Conservation (phyloP, 2,113 vertebrate species). For the Nerophis ophidion region DNA sequence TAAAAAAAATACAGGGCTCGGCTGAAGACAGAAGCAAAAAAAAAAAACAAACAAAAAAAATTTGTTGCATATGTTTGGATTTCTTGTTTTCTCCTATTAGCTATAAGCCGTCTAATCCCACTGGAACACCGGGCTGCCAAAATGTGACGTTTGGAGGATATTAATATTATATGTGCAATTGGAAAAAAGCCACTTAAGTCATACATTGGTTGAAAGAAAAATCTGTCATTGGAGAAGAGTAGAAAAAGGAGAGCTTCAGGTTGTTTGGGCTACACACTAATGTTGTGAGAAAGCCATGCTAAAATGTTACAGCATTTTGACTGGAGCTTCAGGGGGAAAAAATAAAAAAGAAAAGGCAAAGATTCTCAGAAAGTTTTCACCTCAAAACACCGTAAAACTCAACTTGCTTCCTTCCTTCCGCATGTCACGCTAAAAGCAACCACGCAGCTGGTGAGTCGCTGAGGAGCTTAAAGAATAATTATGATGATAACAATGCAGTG, state of each 20-base stretch:
- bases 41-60: slow-evolving; percentile 71
- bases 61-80: slow-evolving; percentile 84
- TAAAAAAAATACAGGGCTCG: slow-evolving; percentile 84
- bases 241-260: slow-evolving; percentile 71
- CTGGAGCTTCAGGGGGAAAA: slow-evolving; percentile 84
- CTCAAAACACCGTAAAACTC: slow-evolving; percentile 90
- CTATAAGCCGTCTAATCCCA: slow-evolving; percentile 83
- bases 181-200: slow-evolving; percentile 81
- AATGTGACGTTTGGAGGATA: slow-evolving; percentile 81
- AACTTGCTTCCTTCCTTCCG: slow-evolving; percentile 77
- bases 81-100: slow-evolving; percentile 83
- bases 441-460: slow-evolving; percentile 77
- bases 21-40: slow-evolving; percentile 83
- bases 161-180: slow-evolving; percentile 46
- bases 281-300: slow-evolving; percentile 98
- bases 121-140: slow-evolving; percentile 80
- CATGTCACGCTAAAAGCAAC: slow-evolving; percentile 83
- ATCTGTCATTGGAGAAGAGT: background rate
- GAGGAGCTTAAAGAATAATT: slow-evolving; percentile 52
- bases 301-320: slow-evolving; percentile 98
- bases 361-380: slow-evolving; percentile 96
- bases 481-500: slow-evolving; percentile 73
- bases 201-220: slow-evolving; percentile 44
- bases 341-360: slow-evolving; percentile 86
- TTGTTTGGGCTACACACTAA: slow-evolving; percentile 90